Evolutionary conservation across 2,888 invertebrate species (phyloP).

Genomic region (Slavum lentiscoides): DNA sequence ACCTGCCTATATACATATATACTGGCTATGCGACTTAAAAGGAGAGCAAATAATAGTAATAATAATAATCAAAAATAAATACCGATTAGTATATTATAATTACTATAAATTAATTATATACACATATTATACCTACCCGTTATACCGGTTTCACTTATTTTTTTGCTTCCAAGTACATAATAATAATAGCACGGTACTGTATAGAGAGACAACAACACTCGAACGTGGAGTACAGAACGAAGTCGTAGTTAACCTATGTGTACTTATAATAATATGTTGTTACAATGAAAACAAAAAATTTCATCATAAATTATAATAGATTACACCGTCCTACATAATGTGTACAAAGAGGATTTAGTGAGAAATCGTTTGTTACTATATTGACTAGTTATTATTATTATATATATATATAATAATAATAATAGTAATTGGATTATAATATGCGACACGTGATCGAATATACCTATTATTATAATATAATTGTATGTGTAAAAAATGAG

Average conservation of each 20-base stretch:
- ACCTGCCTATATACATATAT: neutral
- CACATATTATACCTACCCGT: no score
- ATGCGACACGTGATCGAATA: neutral
- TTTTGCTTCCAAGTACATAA: no score
- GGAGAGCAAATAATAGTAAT: no score
- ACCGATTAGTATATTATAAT: no score
- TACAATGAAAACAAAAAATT: slow-evolving; percentile 34
- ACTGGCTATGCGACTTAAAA: neutral
- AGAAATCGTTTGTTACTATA: neutral
- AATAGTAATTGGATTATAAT: neutral
- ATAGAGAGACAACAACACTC: no score
- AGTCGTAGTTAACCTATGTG: neutral
- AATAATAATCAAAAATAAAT: no score
- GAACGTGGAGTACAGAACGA: neutral
- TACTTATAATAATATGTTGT: neutral
- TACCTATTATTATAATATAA: neutral
- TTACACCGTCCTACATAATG: no score
- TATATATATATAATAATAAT: no score
- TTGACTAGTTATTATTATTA: neutral
- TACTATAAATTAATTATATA: no score
- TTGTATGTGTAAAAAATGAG: neutral
- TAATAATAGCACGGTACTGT: no score
- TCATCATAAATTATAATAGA: slow-evolving; percentile 9
- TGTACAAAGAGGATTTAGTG: neutral
- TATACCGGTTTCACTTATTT: no score